Percentiles rank a stretch among this genome's conserved stretches.
Evolutionary conservation across 2,888 invertebrate genomes (phyloP).

Genomic region (Merodon equestris): DNA sequence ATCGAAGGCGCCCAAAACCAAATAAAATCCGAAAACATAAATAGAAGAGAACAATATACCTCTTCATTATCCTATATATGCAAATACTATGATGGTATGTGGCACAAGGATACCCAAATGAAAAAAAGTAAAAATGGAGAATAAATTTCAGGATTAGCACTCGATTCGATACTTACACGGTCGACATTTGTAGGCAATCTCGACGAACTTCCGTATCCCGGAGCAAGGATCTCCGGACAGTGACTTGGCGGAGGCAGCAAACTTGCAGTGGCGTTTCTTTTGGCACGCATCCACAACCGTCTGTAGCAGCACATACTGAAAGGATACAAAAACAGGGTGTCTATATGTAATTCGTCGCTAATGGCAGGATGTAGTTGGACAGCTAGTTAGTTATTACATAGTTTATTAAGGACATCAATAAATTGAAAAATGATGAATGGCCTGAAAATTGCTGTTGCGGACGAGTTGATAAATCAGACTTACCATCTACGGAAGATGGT

Average conservation of each 20-base stretch:
- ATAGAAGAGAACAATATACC: slow-evolving; percentile 45
- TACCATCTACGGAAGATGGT: too few relatives aligned
- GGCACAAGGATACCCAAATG: slow-evolving; percentile 34
- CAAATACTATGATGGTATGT: slow-evolving; percentile 25
- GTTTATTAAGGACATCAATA: slow-evolving; percentile 15
- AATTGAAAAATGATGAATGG: slow-evolving; percentile 21
- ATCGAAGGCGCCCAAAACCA: slow-evolving; percentile 30
- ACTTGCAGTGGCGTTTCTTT: slow-evolving; percentile 94
- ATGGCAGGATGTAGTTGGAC: not conserved
- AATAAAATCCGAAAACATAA: slow-evolving; percentile 42
- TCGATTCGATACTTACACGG: slow-evolving; percentile 88
- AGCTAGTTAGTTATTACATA: not conserved
- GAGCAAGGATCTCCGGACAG: slow-evolving; percentile 94
- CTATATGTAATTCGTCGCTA: too few relatives aligned
- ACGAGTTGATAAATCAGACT: slow-evolving; percentile 17
- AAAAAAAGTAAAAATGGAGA: slow-evolving; percentile 3
- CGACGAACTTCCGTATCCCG: slow-evolving; percentile 93
- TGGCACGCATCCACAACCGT: slow-evolving; percentile 96
- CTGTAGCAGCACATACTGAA: slow-evolving; percentile 93
- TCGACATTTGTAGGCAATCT: slow-evolving; percentile 97
- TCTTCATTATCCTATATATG: slow-evolving; percentile 55
- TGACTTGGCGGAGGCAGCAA: slow-evolving; percentile 92
- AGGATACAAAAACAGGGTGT: slow-evolving; percentile 35
- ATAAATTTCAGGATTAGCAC: slow-evolving; percentile 18
- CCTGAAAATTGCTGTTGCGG: slow-evolving; percentile 3